These are phyloP conservation scores for Molorchus minor DNA, from an alignment of 2,888 invertebrate species.

Conservation along the genomic window DNA sequence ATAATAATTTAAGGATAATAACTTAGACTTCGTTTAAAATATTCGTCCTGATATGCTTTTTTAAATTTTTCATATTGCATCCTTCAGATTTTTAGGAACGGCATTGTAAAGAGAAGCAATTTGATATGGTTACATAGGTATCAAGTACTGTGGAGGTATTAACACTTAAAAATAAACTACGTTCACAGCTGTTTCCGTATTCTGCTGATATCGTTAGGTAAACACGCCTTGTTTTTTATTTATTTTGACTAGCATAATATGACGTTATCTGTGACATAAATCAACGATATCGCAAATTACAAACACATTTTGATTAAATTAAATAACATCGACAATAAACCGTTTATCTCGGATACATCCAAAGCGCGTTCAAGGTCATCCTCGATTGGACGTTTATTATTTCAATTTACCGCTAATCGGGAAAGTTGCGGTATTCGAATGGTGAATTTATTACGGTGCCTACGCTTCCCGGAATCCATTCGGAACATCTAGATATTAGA, in stretches of 20 bases:
- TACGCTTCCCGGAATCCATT: not conserved
- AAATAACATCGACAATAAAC: constrained; percentile 1
- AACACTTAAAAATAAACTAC: too few species aligned
- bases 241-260: constrained; percentile 1
- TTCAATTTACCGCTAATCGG: constrained; percentile 1
- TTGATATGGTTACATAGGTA: too few species aligned
- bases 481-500: not conserved
- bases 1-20: too few species aligned
- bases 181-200: not conserved
- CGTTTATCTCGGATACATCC: constrained; percentile 12
- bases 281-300: constrained; percentile 8
- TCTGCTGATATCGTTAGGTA: not conserved
- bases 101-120: too few species aligned
- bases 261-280: constrained; percentile 16
- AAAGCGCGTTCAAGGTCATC: constrained; percentile 10
- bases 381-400: constrained; percentile 2
- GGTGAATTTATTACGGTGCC: constrained; percentile 3
- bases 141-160: too few species aligned
- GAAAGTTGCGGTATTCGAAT: not conserved
- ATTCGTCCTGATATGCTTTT: too few species aligned
- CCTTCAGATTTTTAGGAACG: too few species aligned
- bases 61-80: too few species aligned
- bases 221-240: constrained; percentile 1
- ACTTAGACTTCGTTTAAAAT: too few species aligned
- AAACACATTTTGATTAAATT: constrained; percentile 19